phyloP scores from a whole-genome alignment of 2,797 vertebrate species.

The Diceros bicornis region DNA sequence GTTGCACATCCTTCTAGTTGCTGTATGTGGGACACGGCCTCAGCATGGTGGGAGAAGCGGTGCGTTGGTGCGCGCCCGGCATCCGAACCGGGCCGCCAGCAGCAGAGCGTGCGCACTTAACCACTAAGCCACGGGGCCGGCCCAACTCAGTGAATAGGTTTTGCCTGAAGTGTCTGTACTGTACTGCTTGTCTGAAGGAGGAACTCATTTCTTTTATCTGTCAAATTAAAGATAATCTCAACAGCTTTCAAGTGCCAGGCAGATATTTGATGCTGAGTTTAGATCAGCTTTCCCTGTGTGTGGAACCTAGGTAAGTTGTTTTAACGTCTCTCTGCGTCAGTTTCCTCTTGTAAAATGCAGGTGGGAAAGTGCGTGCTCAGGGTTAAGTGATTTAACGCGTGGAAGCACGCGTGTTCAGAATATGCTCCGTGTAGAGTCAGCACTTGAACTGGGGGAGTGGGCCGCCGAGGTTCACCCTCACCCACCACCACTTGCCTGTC shows the following conservation, averaged over 20 bases:
- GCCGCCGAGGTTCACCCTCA: too few species aligned
- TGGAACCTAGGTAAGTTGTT: neutral
- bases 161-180: neutral
- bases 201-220: neutral
- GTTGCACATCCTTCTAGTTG: too few species aligned
- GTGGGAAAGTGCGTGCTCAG: neutral
- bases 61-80: too few species aligned
- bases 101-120: too few species aligned
- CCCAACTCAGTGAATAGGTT: neutral
- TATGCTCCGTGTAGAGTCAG: neutral
- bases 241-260: neutral
- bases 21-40: too few species aligned
- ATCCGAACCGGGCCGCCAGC: too few species aligned
- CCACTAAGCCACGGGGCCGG: too few species aligned
- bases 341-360: neutral
- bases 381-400: neutral
- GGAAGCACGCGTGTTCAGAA: neutral
- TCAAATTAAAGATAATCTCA: conserved; percentile 28
- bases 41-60: too few species aligned
- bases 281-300: conserved; percentile 13
- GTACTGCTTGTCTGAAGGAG: conserved; percentile 32
- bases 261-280: neutral
- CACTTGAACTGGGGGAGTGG: too few species aligned
- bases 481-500: neutral
- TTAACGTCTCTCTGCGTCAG: neutral